These are phyloP conservation scores for Bombycilla garrulus DNA, from an alignment of 2,113 vertebrate genomes.

Conservation along the genomic window DNA sequence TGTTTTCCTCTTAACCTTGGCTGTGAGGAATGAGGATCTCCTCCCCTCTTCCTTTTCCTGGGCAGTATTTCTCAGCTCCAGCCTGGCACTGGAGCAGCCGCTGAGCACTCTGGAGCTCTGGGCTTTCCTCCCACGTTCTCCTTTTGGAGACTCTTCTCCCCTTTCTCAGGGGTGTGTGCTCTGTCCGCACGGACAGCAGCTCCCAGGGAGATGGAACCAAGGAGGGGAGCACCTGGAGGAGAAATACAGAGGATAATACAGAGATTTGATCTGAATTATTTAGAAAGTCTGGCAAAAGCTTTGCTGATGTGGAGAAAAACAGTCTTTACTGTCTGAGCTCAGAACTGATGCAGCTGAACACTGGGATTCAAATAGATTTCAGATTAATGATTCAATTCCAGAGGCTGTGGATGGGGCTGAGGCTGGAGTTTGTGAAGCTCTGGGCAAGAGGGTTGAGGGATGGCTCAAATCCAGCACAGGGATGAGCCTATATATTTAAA, in stretches of 20 bases:
- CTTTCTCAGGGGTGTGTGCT: background rate
- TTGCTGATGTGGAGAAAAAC: background rate
- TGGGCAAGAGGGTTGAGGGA: background rate
- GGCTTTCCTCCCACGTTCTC: background rate
- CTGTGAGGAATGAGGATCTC: background rate
- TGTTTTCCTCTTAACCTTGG: background rate
- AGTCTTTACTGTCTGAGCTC: background rate
- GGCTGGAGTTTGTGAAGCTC: background rate
- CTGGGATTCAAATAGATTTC: background rate
- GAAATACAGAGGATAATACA: background rate
- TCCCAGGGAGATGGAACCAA: background rate
- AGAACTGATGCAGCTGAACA: background rate
- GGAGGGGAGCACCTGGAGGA: background rate
- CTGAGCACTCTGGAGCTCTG: background rate
- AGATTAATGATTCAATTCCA: background rate
- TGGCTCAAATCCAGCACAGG: background rate
- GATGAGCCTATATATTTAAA: background rate
- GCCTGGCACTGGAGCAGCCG: background rate
- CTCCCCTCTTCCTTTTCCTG: background rate
- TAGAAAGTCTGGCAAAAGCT: background rate
- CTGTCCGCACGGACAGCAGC: background rate
- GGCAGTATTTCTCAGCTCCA: rapidly evolving
- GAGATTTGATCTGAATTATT: background rate
- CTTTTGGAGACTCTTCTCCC: too few relatives aligned
- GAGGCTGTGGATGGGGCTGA: background rate